Percentiles rank a stretch among this genome's conserved stretches.
These are phyloP conservation scores for Fulmarus glacialis DNA, from an alignment of 2,113 vertebrate species.

Conservation along the genomic window DNA sequence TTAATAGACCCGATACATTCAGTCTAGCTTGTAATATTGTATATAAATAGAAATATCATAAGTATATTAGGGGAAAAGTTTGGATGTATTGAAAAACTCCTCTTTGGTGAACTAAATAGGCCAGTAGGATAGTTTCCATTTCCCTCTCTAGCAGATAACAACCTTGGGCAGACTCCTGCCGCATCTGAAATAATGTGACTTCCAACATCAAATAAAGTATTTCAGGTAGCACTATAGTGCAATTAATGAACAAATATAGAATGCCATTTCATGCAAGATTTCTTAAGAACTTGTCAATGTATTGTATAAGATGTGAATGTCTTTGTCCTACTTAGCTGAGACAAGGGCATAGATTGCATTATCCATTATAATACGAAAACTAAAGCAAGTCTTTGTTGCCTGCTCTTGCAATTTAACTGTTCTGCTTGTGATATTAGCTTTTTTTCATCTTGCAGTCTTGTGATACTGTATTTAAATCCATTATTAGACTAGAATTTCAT, in stretches of 20 bases:
- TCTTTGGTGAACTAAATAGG: not conserved
- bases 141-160: not conserved
- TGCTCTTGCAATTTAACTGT: not conserved
- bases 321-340: not conserved
- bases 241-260: not conserved
- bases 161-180: not conserved
- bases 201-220: not conserved
- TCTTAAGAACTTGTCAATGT: not conserved
- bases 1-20: not conserved
- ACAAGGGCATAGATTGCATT: slow-evolving; percentile 20
- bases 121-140: not conserved
- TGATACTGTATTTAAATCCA: not conserved
- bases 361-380: not conserved
- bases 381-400: not conserved
- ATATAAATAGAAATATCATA: not conserved
- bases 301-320: not conserved
- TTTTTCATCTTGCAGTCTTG: slow-evolving; percentile 5
- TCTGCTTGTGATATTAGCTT: not conserved
- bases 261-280: not conserved
- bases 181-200: not conserved
- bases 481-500: not conserved
- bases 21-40: not conserved
- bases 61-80: not conserved
- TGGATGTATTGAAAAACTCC: not conserved
- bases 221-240: not conserved